phyloP scores from a whole-genome alignment of 2,797 vertebrate species.

The Thripadectes ignobilis region DNA sequence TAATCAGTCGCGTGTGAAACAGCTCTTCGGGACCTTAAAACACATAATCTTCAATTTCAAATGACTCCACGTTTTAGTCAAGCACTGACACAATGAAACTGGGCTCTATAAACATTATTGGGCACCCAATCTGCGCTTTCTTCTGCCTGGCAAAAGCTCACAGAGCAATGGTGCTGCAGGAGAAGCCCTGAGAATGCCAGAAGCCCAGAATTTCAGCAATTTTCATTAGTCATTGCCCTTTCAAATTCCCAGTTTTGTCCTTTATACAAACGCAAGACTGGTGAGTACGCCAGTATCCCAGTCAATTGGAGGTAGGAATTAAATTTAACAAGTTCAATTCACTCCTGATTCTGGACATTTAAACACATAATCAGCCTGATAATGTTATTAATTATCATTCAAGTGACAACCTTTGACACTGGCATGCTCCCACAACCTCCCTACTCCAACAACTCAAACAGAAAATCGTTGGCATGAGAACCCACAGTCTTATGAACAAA shows the following conservation, averaged over 20 bases:
- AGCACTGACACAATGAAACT: slow-evolving; percentile 6
- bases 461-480: slow-evolving; percentile 67
- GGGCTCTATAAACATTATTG: slow-evolving; percentile 33
- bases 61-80: slow-evolving; percentile 10
- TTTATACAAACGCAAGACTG: slow-evolving; percentile 37
- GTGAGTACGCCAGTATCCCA: slow-evolving; percentile 8
- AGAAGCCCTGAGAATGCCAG: not conserved
- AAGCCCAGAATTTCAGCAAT: slow-evolving; percentile 22
- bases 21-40: slow-evolving; percentile 74
- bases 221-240: slow-evolving; percentile 40
- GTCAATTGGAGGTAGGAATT: slow-evolving; percentile 35
- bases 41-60: slow-evolving; percentile 70
- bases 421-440: slow-evolving; percentile 65
- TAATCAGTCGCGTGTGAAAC: slow-evolving; percentile 84
- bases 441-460: slow-evolving; percentile 66
- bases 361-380: slow-evolving; percentile 70
- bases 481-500: slow-evolving; percentile 53
- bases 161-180: not conserved
- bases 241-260: slow-evolving; percentile 46
- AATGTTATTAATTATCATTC: slow-evolving; percentile 74
- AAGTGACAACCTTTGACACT: slow-evolving; percentile 69
- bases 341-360: slow-evolving; percentile 64
- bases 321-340: slow-evolving; percentile 60
- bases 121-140: not conserved
- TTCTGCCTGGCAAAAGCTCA: not conserved